A percentile compares a stretch with the other conserved stretches of the same genome.
Evolutionary conservation across 2,113 vertebrate species (phyloP).

Genomic region (cattle (Bos taurus)): ARS-UCD2.0 NC_037340.1:54465001-54465500

Average conservation of each 20-base stretch:
- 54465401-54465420: slow-evolving; percentile 99
- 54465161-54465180: slow-evolving; percentile 62
- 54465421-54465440: slow-evolving; percentile 99
- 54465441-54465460: slow-evolving; percentile 99
- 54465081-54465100: not conserved
- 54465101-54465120: slow-evolving; percentile 66
- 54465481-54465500: slow-evolving; percentile 94
- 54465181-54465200: slow-evolving; percentile 73
- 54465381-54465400: slow-evolving; percentile 98
- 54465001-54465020: slow-evolving; percentile 67
- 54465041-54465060: not conserved
- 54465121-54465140: slow-evolving; percentile 20
- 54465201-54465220: slow-evolving; percentile 77
- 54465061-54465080: not conserved
- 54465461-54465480: slow-evolving; percentile 97
- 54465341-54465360: slow-evolving; percentile 54
- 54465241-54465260: slow-evolving; percentile 50
- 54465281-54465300: slow-evolving; percentile 74
- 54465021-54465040: slow-evolving; percentile 61
- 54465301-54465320: slow-evolving; percentile 78
- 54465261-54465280: slow-evolving; percentile 38
- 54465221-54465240: slow-evolving; percentile 75
- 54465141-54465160: not conserved
- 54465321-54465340: not conserved
- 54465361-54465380: slow-evolving; percentile 91